These are phyloP conservation scores for Carassius auratus DNA, from an alignment of 2,113 vertebrate genomes.

Conservation along the genomic window DNA sequence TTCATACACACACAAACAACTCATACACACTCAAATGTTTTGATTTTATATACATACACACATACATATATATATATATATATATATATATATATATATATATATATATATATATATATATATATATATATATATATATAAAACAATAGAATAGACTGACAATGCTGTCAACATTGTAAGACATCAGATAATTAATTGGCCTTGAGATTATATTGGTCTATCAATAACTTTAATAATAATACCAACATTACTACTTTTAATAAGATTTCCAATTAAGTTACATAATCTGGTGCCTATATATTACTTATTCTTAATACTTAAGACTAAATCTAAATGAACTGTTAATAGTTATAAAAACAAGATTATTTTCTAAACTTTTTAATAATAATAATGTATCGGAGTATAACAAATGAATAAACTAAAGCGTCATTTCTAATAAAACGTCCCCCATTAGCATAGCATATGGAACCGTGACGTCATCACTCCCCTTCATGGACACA, in stretches of 20 bases:
- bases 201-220: not conserved
- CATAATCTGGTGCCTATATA: not conserved
- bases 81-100: no score
- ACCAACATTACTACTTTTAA: not conserved
- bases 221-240: not conserved
- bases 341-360: not conserved
- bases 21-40: no score
- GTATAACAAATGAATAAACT: not conserved
- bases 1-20: no score
- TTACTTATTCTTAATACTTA: no score
- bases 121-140: no score
- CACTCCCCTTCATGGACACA: conserved; percentile 63
- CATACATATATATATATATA: no score
- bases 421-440: not conserved
- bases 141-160: no score
- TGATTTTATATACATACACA: no score
- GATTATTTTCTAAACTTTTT: not conserved
- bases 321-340: no score
- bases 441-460: not conserved
- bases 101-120: no score
- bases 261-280: not conserved
- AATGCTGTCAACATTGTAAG: not conserved
- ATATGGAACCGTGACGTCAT: not conserved
- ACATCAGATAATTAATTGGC: not conserved
- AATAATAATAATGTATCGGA: not conserved